Evolutionary conservation across 2,888 invertebrate species (phyloP), one percentile per base, ranked within the genome.

Genomic region (Xylota segnis): DNA sequence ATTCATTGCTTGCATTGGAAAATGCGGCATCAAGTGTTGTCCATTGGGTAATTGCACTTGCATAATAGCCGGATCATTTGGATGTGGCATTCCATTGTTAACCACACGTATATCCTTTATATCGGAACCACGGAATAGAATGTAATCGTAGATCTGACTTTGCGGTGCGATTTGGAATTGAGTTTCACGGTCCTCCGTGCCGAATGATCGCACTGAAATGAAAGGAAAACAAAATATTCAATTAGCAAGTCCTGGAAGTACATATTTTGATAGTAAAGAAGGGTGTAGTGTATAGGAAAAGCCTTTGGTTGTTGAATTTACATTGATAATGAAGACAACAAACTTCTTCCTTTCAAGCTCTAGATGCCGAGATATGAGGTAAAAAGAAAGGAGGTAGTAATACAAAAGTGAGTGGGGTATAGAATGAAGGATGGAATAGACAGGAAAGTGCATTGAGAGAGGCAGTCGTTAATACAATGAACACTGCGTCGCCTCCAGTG

Each of bases 51-150:
- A 95, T 87, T 96, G 96, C 93, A 96, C 95, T 94, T 96, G 95
- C 93, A 99, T 98, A 93, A 99, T 99, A 86, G 99, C 99, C 81
- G 99, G 99, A 94, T 99, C 99, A 93, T 98, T 98, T 87, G 97
- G 97, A 90, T 97, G 94, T 68, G 96, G 95, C 88, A 96, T 95
- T 70, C 95, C 96, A 94, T 96, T 96, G 93, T 97, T 97, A 83
- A 99, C 96, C 65, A 99, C 98, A 92, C 98, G 95, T 90, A 99
- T 97, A 92, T 99, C 99, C 93, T 99, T 99, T 91, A 99, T 99
- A 93, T 99, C 99, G 88, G 97, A 96, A 58, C 99, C 99, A 89
- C 99, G 95, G 93, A 99, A 99, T 89, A 99, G 95, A 90, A 99
- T 99, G 93, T 98, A 99, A 92, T 99, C 99, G 93, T 99, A 99